Evolutionary conservation across 2,113 vertebrate genomes (phyloP), one percentile per base, ranked within the genome.

Genomic region (Hypanus sabinus): DNA sequence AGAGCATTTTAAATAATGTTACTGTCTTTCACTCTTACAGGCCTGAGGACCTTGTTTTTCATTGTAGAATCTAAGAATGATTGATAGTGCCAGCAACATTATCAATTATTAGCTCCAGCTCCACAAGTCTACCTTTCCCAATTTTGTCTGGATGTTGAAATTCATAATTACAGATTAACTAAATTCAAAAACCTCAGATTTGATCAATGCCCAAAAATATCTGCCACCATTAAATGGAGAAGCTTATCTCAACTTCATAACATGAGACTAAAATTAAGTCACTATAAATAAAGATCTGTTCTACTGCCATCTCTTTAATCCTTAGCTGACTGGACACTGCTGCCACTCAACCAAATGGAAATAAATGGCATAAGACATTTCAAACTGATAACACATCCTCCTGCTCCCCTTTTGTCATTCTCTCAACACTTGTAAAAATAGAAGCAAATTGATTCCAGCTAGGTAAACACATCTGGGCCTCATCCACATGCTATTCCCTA

Each of bases 281-380:
- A 38, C 20, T 38, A 73, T 71, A 38, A 62, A 5, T 90, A 65
- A 65, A 46, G 7, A 73, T 46, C 36, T 46, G 68, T 93, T 93
- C 36, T 46, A 70, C 95, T 94, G 94, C 88, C 94, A 94, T 75
- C 5, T 92, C 30, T 95, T 93, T 95, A 96, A 94, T 95, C 71
- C 94, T 94, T 68, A 94, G 94, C 95, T 96, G 96, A 95, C 94
- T 95, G 94, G 95, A 94, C 95, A 95, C 95, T 93, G 93, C 71
- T 94, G 95, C 94, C 94, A 70, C 76, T 94, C 96, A 96, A 95
- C 95, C 94, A 94, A 96, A 96, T 92, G 95, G 73, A 90, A 95
- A 94, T 94, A 96, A 10, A 68, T 83, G 94, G 96, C 94, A 96
- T 96, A 97, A 95, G 96, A 94, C 76, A 65, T 94, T 95, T 94